Evolutionary conservation across 1,140 invertebrate genomes (phyloP).

Genomic region (Cheumatopsyche charites): DNA sequence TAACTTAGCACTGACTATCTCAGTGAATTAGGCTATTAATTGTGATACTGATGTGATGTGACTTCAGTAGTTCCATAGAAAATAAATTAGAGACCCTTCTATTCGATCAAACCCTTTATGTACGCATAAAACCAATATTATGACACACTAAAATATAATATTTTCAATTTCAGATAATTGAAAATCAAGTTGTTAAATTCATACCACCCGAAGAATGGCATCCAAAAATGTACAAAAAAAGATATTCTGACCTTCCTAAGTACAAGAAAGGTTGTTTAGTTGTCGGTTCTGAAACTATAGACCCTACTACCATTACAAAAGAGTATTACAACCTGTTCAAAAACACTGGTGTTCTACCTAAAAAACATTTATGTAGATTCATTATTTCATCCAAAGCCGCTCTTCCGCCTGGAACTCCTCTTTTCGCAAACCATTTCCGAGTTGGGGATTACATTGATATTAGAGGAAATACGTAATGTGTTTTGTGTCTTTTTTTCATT

Average conservation of each 20-base stretch:
- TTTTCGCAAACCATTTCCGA: slow-evolving; percentile 87
- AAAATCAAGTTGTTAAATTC: slow-evolving; percentile 96
- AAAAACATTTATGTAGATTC: slow-evolving; percentile 83
- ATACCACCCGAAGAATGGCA: slow-evolving; percentile 81
- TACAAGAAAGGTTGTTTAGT: slow-evolving; percentile 74
- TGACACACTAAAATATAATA: background rate
- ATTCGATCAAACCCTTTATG: background rate
- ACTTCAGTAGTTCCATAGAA: too few relatives aligned
- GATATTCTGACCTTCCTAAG: slow-evolving; percentile 51
- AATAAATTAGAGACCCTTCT: background rate
- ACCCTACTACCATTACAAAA: slow-evolving; percentile 87
- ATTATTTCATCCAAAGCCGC: slow-evolving; percentile 84
- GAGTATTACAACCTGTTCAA: slow-evolving; percentile 89
- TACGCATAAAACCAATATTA: background rate
- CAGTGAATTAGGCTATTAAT: too few relatives aligned
- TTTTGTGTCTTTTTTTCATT: slow-evolving; percentile 8
- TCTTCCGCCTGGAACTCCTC: slow-evolving; percentile 88
- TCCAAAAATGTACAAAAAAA: slow-evolving; percentile 51
- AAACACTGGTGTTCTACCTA: slow-evolving; percentile 87
- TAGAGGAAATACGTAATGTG: slow-evolving; percentile 88
- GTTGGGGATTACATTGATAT: slow-evolving; percentile 92
- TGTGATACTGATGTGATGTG: background rate
- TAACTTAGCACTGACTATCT: too few relatives aligned
- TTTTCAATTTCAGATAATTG: slow-evolving; percentile 72
- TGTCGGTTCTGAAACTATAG: slow-evolving; percentile 87